Percentiles rank a stretch among this genome's conserved stretches.
Conservation (phyloP, 1,140 invertebrate genomes). For the Dreissena polymorpha region DNA sequence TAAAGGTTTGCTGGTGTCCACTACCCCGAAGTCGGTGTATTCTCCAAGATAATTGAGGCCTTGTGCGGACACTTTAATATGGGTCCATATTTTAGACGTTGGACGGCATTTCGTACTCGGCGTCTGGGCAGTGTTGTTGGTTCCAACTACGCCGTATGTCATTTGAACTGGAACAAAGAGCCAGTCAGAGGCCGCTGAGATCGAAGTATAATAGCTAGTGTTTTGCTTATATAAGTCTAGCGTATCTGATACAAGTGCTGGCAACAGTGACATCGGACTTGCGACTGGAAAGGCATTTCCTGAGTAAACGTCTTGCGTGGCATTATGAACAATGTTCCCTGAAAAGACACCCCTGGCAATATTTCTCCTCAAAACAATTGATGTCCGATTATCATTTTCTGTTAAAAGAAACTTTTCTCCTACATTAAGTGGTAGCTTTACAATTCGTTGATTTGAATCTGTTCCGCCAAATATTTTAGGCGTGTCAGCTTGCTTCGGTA, state of each 20-base stretch:
- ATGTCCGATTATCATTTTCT: conserved; percentile 21
- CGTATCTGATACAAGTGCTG: background rate
- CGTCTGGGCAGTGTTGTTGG: background rate
- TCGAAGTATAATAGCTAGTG: background rate
- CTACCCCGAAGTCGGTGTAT: conserved; percentile 19
- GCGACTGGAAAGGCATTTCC: background rate
- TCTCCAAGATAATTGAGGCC: conserved; percentile 37
- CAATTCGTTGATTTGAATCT: too few relatives aligned
- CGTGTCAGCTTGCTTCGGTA: too few relatives aligned
- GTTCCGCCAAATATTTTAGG: too few relatives aligned
- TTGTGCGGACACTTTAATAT: conserved; percentile 20
- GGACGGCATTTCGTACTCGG: background rate
- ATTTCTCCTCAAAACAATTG: background rate
- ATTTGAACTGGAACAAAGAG: conserved; percentile 28
- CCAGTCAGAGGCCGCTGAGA: background rate
- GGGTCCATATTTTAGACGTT: background rate
- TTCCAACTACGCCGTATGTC: background rate
- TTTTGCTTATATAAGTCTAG: background rate
- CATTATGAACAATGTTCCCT: background rate
- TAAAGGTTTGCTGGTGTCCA: conserved; percentile 2
- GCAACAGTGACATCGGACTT: conserved; percentile 3
- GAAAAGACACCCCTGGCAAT: background rate
- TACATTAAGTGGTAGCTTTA: too few relatives aligned
- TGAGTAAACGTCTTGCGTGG: too few relatives aligned
- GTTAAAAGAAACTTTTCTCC: background rate